Evolutionary conservation across 1,140 invertebrate species (phyloP).

Genomic region (Whitmania pigra): DNA sequence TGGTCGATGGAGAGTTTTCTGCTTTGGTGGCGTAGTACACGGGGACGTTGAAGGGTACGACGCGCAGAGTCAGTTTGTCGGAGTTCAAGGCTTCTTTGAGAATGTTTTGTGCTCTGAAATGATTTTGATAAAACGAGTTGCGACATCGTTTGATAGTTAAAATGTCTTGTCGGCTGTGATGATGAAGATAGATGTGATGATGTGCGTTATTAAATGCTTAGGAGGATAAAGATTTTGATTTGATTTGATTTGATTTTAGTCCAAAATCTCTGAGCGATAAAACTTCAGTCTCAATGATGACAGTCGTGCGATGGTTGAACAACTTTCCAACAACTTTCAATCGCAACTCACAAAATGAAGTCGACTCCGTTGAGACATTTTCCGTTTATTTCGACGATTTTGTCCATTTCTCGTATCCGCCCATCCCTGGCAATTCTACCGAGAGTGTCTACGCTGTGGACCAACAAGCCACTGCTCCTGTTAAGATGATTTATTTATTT

Average conservation of each 20-base stretch:
- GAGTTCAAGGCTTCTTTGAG: constrained; percentile 14
- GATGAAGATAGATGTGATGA: too few species aligned
- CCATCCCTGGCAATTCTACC: constrained; percentile 53
- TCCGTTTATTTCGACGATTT: constrained; percentile 77
- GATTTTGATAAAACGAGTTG: not conserved
- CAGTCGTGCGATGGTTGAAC: too few species aligned
- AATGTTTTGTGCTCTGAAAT: constrained; percentile 11
- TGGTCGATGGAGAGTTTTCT: too few species aligned
- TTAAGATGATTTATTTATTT: not conserved
- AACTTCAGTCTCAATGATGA: too few species aligned
- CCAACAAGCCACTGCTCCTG: constrained; percentile 16
- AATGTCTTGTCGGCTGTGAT: too few species aligned
- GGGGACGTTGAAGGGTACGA: not conserved
- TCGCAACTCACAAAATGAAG: too few species aligned
- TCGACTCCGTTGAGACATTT: constrained; percentile 51
- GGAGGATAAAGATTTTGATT: too few species aligned
- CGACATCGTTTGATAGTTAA: too few species aligned
- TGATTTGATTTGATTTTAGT: too few species aligned
- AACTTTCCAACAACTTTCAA: too few species aligned
- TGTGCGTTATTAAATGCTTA: too few species aligned
- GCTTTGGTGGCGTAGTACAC: not conserved
- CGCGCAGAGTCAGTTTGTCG: not conserved
- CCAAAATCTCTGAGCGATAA: too few species aligned
- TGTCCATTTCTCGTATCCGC: constrained; percentile 74
- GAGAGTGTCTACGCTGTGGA: constrained; percentile 7